Evolutionary conservation across 2,888 invertebrate genomes (phyloP), one percentile per base, ranked within the genome.

Genomic region (Lissocephala sabroskyi): DNA sequence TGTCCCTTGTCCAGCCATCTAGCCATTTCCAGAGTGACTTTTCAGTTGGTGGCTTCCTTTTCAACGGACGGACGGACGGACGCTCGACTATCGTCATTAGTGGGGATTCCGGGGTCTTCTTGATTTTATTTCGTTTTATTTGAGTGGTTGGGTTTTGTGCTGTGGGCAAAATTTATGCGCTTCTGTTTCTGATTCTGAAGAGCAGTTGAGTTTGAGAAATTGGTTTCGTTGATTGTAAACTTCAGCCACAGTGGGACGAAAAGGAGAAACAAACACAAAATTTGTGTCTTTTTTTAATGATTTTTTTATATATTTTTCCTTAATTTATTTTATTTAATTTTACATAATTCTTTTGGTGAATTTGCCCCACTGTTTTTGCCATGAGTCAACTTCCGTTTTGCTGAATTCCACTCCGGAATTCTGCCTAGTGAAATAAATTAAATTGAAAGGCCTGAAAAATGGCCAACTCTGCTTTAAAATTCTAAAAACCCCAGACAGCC

Each of bases 171-270:
- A 70, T 65, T 70, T 70, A 64, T 70, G 58, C 55, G 70, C 74
- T 62, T 74, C 70, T 70, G 67, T 66, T 62, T 62, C 51, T 37
- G 41, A 47, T 45, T 50, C 53, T 47, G 56, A 51, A 56, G 48
- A 53, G 52, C 48, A 45, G 58, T 63, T 57, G 48, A 65, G 55
- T 57, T 74, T 70, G 59, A 63, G 53, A 70, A 66, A 70, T 70
- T 65, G 65, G 45, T 60, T 70, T 50, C 35, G 60, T 56, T 74
- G 70, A 66, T 60, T 66, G 65, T 57, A 13, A 28, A 14, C 29
- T 14, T 16, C 18, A 16, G 39, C n/a, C 18, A 55, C 55, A 45
- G 51, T 47, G 55, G 41, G 29, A 9, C 6, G 14, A 11, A 33
- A 32, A 33, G 14, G 33, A 9, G 10, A n/a, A n/a, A n/a, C 6